Conservation (phyloP, 2,797 vertebrate genomes). For the Erethizon dorsatum region DNA sequence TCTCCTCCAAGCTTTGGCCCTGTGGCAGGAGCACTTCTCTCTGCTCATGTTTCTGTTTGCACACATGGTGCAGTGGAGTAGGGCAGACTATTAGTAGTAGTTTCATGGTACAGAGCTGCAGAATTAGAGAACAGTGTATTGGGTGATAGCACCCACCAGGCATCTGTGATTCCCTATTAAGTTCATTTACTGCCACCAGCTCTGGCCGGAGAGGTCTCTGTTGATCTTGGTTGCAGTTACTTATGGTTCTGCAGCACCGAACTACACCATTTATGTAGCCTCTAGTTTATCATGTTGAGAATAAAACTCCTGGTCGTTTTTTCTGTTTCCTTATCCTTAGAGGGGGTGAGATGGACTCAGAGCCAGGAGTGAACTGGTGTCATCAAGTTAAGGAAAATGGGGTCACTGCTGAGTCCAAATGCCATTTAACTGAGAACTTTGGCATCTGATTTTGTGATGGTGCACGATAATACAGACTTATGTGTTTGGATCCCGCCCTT, state of each 20-base stretch:
- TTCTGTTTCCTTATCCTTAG: slow-evolving; percentile 48
- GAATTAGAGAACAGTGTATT: not conserved
- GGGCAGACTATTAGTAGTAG: slow-evolving; percentile 17
- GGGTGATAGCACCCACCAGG: not conserved
- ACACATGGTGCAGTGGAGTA: not conserved
- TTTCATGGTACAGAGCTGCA: not conserved
- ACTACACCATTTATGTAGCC: not conserved
- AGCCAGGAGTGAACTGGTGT: slow-evolving; percentile 49
- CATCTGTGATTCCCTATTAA: accelerated
- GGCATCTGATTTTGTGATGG: slow-evolving; percentile 37
- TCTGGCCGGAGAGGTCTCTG: not conserved
- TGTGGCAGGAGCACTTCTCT: not conserved
- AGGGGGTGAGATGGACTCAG: not conserved
- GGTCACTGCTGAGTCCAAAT: not conserved
- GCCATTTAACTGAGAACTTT: slow-evolving; percentile 19
- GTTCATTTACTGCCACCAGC: not conserved
- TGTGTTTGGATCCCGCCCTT: not conserved
- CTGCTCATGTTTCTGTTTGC: slow-evolving; percentile 44
- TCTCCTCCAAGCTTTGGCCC: not conserved
- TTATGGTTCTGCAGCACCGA: not conserved
- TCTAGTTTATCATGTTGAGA: not conserved
- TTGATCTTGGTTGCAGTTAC: not conserved
- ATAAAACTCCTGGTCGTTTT: slow-evolving; percentile 11
- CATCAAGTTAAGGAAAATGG: slow-evolving; percentile 15
- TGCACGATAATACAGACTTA: not conserved